Evolutionary conservation across 2,113 vertebrate genomes (phyloP).

Genomic region (Crotalus tigris): DNA sequence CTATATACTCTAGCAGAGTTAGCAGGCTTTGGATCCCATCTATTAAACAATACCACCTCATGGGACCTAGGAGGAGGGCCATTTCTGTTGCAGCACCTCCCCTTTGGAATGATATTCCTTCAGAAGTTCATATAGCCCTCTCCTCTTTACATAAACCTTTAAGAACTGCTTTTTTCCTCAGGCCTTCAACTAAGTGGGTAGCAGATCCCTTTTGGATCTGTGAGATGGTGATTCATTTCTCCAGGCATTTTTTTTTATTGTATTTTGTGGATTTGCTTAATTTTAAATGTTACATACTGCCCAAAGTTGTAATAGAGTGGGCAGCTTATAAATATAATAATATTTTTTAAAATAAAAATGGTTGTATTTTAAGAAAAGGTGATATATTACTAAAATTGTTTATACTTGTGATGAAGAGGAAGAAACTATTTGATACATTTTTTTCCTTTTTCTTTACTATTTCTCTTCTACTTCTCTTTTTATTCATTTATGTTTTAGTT

Average conservation of each 20-base stretch:
- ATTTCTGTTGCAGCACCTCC: not conserved
- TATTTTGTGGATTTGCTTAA: not conserved
- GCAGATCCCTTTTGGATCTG: not conserved
- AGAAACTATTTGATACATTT: not conserved
- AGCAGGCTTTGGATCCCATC: not conserved
- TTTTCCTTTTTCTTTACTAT: not conserved
- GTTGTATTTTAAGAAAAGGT: not conserved
- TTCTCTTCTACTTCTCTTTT: not conserved
- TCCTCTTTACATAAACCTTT: not conserved
- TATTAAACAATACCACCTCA: not conserved
- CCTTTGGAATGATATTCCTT: not conserved
- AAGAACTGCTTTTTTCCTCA: not conserved
- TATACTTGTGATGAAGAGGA: not conserved
- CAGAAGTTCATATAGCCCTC: not conserved
- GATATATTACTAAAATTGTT: not conserved
- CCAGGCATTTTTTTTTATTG: not conserved
- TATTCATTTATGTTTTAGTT: not conserved
- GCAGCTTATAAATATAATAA: not conserved
- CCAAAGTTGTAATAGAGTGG: not conserved
- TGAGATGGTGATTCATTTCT: not conserved
- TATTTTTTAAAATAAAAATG: not conserved
- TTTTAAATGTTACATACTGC: not conserved
- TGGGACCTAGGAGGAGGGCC: not conserved
- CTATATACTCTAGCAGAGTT: not conserved
- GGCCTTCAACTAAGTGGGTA: not conserved